Evolutionary conservation across 2,888 invertebrate species (phyloP), one percentile per base, ranked within the genome.

Genomic region (Mythimna albipuncta): DNA sequence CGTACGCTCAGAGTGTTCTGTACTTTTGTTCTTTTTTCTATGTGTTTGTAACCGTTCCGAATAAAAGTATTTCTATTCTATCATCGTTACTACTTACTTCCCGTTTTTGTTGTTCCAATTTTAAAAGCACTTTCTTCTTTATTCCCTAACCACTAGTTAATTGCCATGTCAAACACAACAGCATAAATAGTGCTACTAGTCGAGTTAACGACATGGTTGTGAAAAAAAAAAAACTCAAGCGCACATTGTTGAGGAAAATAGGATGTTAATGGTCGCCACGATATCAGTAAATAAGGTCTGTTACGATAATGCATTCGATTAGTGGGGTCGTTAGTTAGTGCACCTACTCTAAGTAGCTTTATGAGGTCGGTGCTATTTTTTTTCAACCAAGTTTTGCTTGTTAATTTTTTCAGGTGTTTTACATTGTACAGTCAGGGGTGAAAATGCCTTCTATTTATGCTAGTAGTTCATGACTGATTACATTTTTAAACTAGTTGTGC

Each of bases 161-260:
- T 86, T 78, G 64, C 82, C 82, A 78, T 75, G 85, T 82, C 85
- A 85, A 87, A 81, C 61, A 75, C 78, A 84, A 79, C 72, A 80
- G 63, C 65, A 84, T 81, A 74, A 82, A 85, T 77, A 77, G 67
- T 66, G 55, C 57, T 69, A 21, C 47, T 52, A 35, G 65, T 74
- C 59, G 69, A 64, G 73, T 69, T 81, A 87, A 84, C 84, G 77
- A 85, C 67, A 80, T 79, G 66, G 69, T 68, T 77, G 79, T 63
- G 75, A 55, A 78, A 84, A 83, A 84, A 83, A 84, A 78, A 72
- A 66, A 58, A 38, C 38, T 65, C 52, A 57, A 70, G 70, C 55
- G 59, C 61, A 79, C 21, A 69, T 72, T 77, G 83, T 75, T 50
- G 50, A 57, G 65, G 80, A 72, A 64, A 77, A 77, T 83, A 75